phyloP scores from a whole-genome alignment of 37 sponge, comb jelly and placozoan genomes.

The Agelas oroides region DNA sequence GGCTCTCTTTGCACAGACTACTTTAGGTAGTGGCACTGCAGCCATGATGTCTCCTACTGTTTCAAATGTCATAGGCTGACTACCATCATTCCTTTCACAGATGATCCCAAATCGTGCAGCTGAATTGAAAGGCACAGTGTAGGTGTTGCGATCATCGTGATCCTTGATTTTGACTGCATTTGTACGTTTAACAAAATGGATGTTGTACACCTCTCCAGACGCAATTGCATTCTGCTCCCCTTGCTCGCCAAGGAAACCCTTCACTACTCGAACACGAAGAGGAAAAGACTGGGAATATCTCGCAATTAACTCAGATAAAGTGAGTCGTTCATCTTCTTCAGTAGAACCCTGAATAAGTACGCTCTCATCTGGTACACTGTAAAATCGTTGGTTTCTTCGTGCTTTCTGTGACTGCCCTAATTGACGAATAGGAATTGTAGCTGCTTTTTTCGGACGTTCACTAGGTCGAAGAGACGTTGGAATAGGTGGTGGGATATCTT shows the following conservation, averaged over 20 bases:
- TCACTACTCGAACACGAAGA: slow-evolving; percentile 25
- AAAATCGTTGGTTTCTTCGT: no score
- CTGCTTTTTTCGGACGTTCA: no score
- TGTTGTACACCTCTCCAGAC: slow-evolving; percentile 47
- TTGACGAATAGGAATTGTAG: no score
- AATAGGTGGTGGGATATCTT: neutral
- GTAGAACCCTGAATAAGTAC: neutral
- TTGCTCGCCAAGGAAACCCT: slow-evolving; percentile 42
- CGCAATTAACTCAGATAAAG: slow-evolving; percentile 20
- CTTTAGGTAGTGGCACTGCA: slow-evolving; percentile 12
- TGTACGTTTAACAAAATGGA: slow-evolving; percentile 64
- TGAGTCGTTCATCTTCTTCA: slow-evolving; percentile 1
- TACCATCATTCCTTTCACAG: neutral
- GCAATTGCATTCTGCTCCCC: slow-evolving; percentile 37
- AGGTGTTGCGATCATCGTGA: neutral
- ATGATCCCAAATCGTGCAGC: slow-evolving; percentile 30
- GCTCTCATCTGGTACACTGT: no score
- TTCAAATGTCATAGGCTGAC: neutral
- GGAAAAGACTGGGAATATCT: slow-evolving; percentile 20
- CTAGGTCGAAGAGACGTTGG: slow-evolving; percentile 4
- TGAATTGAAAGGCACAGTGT: slow-evolving; percentile 37
- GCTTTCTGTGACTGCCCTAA: no score
- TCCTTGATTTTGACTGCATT: slow-evolving; percentile 37
- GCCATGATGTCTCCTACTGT: slow-evolving; percentile 27
- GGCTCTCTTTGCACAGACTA: neutral